These are phyloP conservation scores for Thunnus maccoyii DNA, from an alignment of 2,113 vertebrate species.

Conservation along the genomic window DNA sequence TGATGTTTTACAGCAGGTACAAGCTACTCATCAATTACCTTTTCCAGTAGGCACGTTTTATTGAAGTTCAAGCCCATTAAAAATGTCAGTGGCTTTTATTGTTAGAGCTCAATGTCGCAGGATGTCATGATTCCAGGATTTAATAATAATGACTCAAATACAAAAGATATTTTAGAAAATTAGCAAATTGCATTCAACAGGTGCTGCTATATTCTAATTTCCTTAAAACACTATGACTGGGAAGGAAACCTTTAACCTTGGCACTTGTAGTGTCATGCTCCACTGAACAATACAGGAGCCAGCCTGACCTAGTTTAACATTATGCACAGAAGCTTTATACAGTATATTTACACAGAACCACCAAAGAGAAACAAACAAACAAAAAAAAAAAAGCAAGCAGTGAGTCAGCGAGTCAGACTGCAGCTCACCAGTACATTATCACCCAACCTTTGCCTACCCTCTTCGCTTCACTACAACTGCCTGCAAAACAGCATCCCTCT, in stretches of 20 bases:
- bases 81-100: not conserved
- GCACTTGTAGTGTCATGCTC: conserved; percentile 10
- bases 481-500: conserved; percentile 60
- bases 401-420: conserved; percentile 43
- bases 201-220: not conserved
- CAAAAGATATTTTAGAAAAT: conserved; percentile 1
- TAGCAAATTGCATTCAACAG: not conserved
- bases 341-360: conserved; percentile 20
- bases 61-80: not conserved
- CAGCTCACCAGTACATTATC: conserved; percentile 64
- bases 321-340: not conserved
- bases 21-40: not conserved
- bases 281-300: conserved; percentile 12
- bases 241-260: conserved; percentile 14
- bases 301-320: conserved; percentile 31
- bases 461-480: conserved; percentile 48
- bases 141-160: not conserved
- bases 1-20: not conserved
- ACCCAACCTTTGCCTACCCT: conserved; percentile 45
- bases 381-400: not conserved
- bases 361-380: not conserved
- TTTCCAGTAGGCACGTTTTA: not conserved
- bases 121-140: not conserved
- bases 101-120: not conserved
- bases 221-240: not conserved